Evolutionary conservation across 2,113 vertebrate genomes (phyloP), one percentile per base, ranked within the genome.

Genomic region (Dicentrarchus labrax): DNA sequence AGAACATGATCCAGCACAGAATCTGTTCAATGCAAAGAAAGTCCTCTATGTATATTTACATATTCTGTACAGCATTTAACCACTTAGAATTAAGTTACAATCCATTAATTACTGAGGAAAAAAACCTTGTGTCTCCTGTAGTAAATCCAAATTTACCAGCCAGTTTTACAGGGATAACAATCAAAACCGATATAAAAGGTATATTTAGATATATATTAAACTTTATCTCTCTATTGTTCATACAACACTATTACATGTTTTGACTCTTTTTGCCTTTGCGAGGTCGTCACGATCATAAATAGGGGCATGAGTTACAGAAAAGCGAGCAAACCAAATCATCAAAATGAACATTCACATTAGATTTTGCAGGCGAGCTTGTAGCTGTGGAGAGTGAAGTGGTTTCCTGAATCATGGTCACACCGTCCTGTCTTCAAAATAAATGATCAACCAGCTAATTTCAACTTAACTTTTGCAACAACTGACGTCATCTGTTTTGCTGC

Each of bases 1-100:
- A 76, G 69, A 82, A 50, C 51, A 47, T 2, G 48, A 77, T 43
- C 76, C 77, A 22, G 45, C 69, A 78, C 17, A 64, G 47, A 30
- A 78, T 53, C 41, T 11, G n/a, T 47, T 80, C 61, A 66, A 65
- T 45, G 30, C 66, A 13, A 61, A 62, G 45, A 36, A 62, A 59
- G 10, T 65, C 72, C 16, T 69, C 13, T 72, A 78, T 85, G 83
- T 78, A 76, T 89, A 91, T 91, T 90, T 88, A 91, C 87, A 88
- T 80, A 72, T 76, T 85, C 71, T 91, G 76, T 86, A 90, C 82
- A 93, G 15, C 54, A 38, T 59, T 68, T 57, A 24, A 69, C 64
- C 62, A 57, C 62, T 65, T 59, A 61, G 41, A 68, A 70, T 76
- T 41, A 71, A 75, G 56, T 64, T 79, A 64, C 16, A 80, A 45